phyloP scores from a whole-genome alignment of 2,113 vertebrate genomes.

The Mormoops blainvillei region DNA sequence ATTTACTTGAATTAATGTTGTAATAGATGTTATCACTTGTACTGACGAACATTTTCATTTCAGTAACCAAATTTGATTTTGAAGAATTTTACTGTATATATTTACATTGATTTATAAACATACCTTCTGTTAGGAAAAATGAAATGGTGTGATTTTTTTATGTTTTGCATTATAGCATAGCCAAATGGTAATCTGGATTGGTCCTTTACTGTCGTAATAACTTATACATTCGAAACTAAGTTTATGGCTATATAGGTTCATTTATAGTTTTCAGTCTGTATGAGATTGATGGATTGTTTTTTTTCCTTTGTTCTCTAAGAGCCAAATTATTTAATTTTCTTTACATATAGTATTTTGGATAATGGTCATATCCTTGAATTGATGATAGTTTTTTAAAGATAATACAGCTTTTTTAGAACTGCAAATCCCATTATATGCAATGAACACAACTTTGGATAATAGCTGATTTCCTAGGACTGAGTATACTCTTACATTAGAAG shows the following conservation, averaged over 20 bases:
- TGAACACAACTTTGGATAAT: not conserved
- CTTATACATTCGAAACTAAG: not conserved
- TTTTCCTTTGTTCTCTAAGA: not conserved
- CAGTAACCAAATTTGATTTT: not conserved
- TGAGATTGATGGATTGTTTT: not conserved
- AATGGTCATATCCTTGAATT: not conserved
- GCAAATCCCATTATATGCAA: not conserved
- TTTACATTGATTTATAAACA: not conserved
- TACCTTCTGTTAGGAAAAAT: not conserved
- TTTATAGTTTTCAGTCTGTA: not conserved
- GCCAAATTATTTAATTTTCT: conserved; percentile 14
- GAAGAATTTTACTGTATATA: not conserved
- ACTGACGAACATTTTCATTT: not conserved
- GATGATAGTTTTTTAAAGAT: not conserved
- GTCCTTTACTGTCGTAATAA: not conserved
- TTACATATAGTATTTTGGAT: not conserved
- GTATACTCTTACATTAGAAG: not conserved
- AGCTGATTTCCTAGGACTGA: not conserved
- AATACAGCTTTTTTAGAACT: not conserved
- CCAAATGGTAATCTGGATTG: not conserved
- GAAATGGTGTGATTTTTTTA: not conserved
- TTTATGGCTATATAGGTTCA: not conserved
- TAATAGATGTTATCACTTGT: not conserved
- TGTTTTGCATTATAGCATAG: not conserved
- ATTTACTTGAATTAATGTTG: not conserved